Percentiles rank a stretch among this genome's conserved stretches.
Evolutionary conservation across 1,140 invertebrate genomes (phyloP).

Genomic region (Pentalonia nigronervosa): DNA sequence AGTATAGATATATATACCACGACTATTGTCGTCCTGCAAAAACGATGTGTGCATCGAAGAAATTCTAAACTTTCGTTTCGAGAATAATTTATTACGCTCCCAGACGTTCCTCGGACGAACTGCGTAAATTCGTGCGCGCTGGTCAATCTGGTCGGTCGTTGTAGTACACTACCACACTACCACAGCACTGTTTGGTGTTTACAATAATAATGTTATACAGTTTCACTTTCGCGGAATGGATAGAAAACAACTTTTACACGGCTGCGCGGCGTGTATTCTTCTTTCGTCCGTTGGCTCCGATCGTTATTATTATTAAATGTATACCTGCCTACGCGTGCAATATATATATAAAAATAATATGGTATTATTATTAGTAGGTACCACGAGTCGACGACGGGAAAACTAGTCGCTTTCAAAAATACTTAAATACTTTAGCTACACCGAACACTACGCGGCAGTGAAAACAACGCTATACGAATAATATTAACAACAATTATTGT

Average conservation of each 20-base stretch:
- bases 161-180: neutral
- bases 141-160: neutral
- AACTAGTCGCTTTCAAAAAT: slow-evolving; percentile 40
- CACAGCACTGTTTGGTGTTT: neutral
- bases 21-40: neutral
- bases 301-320: neutral
- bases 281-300: neutral
- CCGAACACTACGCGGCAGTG: neutral
- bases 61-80: neutral
- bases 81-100: neutral
- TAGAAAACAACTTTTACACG: slow-evolving; percentile 38
- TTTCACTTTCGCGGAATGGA: slow-evolving; percentile 36
- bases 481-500: neutral
- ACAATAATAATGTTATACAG: neutral
- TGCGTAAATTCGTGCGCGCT: neutral
- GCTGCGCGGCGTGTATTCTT: neutral
- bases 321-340: neutral
- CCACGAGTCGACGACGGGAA: neutral
- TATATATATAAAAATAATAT: neutral
- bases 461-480: neutral
- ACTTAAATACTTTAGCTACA: neutral
- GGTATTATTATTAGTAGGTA: neutral
- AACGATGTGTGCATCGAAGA: neutral
- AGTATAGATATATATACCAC: neutral
- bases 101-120: neutral